Evolutionary conservation across 2,888 invertebrate genomes (phyloP).

Genomic region (Halictus quadricinctus): DNA sequence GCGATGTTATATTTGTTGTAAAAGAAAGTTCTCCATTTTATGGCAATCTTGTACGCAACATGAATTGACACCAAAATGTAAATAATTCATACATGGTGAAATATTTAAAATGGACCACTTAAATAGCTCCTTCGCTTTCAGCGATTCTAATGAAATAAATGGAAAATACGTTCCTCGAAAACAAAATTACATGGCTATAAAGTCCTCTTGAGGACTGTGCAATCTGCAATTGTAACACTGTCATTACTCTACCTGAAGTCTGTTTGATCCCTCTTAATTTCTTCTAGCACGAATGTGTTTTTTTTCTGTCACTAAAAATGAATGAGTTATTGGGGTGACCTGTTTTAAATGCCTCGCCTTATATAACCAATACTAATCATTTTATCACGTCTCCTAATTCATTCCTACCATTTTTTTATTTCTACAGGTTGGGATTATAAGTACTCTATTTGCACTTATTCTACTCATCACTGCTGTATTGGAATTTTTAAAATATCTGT

Average conservation of each 20-base stretch:
- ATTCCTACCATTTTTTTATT: constrained; percentile 76
- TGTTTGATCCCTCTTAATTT: neutral
- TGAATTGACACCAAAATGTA: constrained; percentile 33
- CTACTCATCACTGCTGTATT: constrained; percentile 73
- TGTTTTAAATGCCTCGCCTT: constrained; percentile 13
- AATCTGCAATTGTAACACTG: neutral
- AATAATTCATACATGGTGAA: constrained; percentile 37
- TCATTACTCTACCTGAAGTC: neutral
- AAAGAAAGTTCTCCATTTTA: constrained; percentile 30
- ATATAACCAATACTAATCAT: constrained; percentile 41
- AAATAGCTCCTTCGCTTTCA: neutral
- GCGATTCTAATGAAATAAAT: neutral
- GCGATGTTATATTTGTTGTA: constrained; percentile 15
- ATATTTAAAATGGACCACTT: constrained; percentile 19
- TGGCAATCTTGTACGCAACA: constrained; percentile 27
- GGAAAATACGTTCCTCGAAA: neutral
- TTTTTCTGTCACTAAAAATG: neutral
- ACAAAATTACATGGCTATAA: neutral
- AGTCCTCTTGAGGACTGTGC: neutral
- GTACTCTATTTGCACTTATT: constrained; percentile 76
- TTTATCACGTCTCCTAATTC: constrained; percentile 64
- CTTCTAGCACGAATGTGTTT: neutral
- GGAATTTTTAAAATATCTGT: constrained; percentile 68
- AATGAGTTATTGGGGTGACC: neutral
- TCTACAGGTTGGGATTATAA: constrained; percentile 80